These are phyloP conservation scores for Polydrusus pterygomalis DNA, from an alignment of 2,888 invertebrate genomes.

Conservation along the genomic window DNA sequence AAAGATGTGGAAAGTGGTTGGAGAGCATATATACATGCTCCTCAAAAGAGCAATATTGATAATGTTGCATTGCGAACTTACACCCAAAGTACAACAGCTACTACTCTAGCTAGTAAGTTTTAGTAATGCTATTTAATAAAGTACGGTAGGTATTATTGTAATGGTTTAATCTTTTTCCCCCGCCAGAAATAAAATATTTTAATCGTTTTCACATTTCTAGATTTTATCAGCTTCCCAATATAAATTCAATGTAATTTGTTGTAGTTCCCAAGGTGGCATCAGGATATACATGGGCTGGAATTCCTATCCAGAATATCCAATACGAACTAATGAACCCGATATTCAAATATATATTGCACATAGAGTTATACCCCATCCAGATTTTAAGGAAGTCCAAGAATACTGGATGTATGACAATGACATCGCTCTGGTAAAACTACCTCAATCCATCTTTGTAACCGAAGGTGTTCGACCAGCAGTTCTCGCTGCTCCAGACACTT, in stretches of 20 bases:
- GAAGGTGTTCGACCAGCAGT: background rate
- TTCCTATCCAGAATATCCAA: background rate
- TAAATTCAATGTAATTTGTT: background rate
- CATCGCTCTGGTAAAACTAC: background rate
- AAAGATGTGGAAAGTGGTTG: no score
- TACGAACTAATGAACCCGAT: background rate
- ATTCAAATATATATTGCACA: background rate
- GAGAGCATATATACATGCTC: no score
- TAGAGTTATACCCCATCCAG: background rate
- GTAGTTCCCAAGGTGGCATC: background rate
- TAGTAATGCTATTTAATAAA: no score
- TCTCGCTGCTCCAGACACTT: background rate
- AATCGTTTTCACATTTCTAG: background rate
- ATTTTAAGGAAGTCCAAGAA: background rate
- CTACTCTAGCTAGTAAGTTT: no score
- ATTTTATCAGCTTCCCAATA: no score
- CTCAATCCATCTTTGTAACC: background rate
- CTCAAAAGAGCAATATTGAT: no score
- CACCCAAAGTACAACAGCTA: no score
- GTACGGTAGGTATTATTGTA: no score
- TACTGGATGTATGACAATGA: background rate
- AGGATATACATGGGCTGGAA: slow-evolving; percentile 1
- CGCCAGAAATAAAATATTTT: no score
- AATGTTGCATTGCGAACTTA: no score
- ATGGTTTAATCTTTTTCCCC: no score